These are phyloP conservation scores for Xenopus tropicalis DNA, from an alignment of 2,113 vertebrate species.

Conservation along the genomic window DNA sequence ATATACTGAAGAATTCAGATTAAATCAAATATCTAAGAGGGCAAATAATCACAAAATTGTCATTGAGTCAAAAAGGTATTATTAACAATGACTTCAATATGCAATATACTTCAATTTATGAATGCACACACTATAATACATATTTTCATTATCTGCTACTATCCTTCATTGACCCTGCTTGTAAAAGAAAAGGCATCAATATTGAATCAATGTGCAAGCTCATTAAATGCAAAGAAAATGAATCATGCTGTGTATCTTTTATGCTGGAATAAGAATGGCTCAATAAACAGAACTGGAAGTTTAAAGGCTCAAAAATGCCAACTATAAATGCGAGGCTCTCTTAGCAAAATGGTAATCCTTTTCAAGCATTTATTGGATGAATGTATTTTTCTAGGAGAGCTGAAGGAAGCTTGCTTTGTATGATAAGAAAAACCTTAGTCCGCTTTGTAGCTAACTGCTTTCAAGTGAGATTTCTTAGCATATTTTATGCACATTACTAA, in stretches of 20 bases:
- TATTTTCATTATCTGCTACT: constrained; percentile 10
- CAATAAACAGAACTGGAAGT: constrained; percentile 6
- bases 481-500: no score
- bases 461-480: background rate
- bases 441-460: constrained; percentile 27
- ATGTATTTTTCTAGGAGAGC: constrained; percentile 38
- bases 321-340: constrained; percentile 7
- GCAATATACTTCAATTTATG: background rate
- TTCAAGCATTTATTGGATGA: constrained; percentile 37
- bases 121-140: background rate
- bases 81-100: background rate
- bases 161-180: background rate
- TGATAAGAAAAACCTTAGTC: constrained; percentile 48
- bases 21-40: background rate
- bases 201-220: background rate
- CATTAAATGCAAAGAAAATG: background rate
- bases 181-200: constrained; percentile 5
- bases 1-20: background rate
- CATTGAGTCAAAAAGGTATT: background rate
- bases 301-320: constrained; percentile 15
- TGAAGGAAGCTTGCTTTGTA: constrained; percentile 40
- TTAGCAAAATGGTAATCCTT: accelerated
- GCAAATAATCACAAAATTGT: background rate
- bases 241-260: constrained; percentile 3
- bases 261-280: constrained; percentile 24